Conservation (phyloP, 2,113 vertebrate genomes). For the Emydura subglobosa region DNA sequence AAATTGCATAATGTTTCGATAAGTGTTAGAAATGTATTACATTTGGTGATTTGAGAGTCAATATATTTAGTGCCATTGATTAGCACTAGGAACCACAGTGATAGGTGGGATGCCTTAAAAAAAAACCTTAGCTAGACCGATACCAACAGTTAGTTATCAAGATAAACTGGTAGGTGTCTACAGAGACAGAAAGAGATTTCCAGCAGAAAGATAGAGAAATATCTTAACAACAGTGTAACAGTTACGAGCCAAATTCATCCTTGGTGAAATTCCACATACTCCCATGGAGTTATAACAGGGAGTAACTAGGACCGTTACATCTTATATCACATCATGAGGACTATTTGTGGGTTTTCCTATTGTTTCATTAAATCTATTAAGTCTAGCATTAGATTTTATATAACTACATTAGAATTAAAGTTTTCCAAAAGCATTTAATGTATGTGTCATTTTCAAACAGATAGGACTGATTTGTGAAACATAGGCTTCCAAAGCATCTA, state of each 20-base stretch:
- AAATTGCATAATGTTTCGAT: neutral
- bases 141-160: neutral
- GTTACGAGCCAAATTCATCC: slow-evolving; percentile 34
- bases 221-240: slow-evolving; percentile 27
- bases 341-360: slow-evolving; percentile 17
- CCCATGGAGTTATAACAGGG: slow-evolving; percentile 50
- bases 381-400: neutral
- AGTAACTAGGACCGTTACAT: slow-evolving; percentile 44
- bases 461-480: neutral
- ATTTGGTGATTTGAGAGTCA: neutral
- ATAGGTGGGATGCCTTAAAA: neutral
- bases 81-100: slow-evolving; percentile 16
- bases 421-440: neutral
- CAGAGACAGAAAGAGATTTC: slow-evolving; percentile 6
- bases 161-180: neutral
- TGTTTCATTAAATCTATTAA: neutral
- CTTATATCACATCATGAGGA: slow-evolving; percentile 46
- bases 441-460: neutral
- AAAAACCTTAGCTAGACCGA: neutral
- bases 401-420: neutral
- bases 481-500: slow-evolving; percentile 19
- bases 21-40: neutral
- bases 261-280: neutral
- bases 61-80: neutral
- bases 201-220: neutral